A percentile compares a stretch with the other conserved stretches of the same genome.
Evolutionary conservation across 2,113 vertebrate species (phyloP).

Genomic region (Gulo gulo): DNA sequence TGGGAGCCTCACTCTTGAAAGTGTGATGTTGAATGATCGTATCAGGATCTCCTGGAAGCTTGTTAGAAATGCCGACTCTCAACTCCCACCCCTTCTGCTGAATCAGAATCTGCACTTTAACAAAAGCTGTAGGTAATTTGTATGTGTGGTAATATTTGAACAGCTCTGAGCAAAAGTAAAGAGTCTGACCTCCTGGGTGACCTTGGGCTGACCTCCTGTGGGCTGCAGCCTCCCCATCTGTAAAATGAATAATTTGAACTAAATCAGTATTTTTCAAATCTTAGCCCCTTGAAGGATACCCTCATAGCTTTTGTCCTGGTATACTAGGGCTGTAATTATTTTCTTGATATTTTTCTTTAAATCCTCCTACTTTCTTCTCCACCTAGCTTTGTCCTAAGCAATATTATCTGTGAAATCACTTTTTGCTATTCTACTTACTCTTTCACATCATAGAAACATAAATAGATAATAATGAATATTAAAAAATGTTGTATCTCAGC

Average conservation of each 20-base stretch:
- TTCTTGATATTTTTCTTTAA: constrained; percentile 30
- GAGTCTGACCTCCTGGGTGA: not conserved
- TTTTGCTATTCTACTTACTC: not conserved
- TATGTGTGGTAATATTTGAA: not conserved
- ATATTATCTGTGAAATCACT: not conserved
- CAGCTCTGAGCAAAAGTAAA: not conserved
- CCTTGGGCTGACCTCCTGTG: not conserved
- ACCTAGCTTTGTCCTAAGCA: not conserved
- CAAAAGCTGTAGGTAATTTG: not conserved
- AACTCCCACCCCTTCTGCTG: not conserved
- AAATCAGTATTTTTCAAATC: not conserved
- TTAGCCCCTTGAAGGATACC: not conserved
- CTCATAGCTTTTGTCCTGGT: not conserved
- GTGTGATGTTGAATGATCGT: not conserved
- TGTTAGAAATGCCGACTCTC: not conserved
- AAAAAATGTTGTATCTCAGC: not conserved
- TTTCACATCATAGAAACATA: not conserved
- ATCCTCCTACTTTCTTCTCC: not conserved
- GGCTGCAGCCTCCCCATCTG: not conserved
- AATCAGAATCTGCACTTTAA: not conserved
- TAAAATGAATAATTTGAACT: not conserved
- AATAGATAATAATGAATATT: not conserved
- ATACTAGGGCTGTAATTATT: not conserved
- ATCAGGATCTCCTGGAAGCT: not conserved
- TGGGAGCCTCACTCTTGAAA: not conserved